A percentile compares a stretch with the other conserved stretches of the same genome.
These are phyloP conservation scores for Bombylius major DNA, from an alignment of 2,888 invertebrate species.

Conservation along the genomic window DNA sequence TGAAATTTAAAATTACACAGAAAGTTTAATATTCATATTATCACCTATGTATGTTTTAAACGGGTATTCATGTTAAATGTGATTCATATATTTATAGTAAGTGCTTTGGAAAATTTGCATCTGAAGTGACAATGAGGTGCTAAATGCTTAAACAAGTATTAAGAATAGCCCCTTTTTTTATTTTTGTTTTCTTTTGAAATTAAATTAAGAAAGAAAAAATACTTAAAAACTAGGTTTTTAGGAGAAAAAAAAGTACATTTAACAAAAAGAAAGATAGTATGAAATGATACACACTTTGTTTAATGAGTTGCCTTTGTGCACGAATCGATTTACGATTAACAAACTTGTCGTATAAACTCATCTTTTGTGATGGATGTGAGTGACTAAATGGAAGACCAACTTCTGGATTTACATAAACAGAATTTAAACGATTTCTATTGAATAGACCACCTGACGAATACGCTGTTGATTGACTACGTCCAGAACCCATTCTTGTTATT, in stretches of 20 bases:
- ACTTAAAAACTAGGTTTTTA: background rate
- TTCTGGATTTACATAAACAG: slow-evolving; percentile 54
- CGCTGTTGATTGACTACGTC: slow-evolving; percentile 72
- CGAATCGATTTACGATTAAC: slow-evolving; percentile 61
- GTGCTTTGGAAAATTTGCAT: too few species aligned
- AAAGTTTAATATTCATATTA: background rate
- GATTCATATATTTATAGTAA: too few species aligned
- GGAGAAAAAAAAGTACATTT: too few species aligned
- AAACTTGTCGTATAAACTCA: slow-evolving; percentile 71
- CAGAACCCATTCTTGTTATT: slow-evolving; percentile 74
- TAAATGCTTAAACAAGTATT: too few species aligned
- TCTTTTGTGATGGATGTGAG: slow-evolving; percentile 43
- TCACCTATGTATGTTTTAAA: too few species aligned
- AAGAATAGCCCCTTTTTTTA: too few species aligned
- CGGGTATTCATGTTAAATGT: too few species aligned
- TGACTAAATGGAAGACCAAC: slow-evolving; percentile 37
- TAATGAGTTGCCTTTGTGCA: slow-evolving; percentile 41
- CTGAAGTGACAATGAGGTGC: too few species aligned
- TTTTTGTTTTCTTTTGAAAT: too few species aligned
- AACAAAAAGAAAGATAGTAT: too few species aligned
- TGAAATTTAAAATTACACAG: slow-evolving; percentile 24
- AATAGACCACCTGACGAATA: slow-evolving; percentile 69
- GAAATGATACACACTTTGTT: slow-evolving; percentile 45
- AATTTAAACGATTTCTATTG: slow-evolving; percentile 64
- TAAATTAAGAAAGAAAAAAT: too few species aligned